Base-by-base conservation (phyloP, 2,888 invertebrate species). In the Maniola hyperantus region DNA sequence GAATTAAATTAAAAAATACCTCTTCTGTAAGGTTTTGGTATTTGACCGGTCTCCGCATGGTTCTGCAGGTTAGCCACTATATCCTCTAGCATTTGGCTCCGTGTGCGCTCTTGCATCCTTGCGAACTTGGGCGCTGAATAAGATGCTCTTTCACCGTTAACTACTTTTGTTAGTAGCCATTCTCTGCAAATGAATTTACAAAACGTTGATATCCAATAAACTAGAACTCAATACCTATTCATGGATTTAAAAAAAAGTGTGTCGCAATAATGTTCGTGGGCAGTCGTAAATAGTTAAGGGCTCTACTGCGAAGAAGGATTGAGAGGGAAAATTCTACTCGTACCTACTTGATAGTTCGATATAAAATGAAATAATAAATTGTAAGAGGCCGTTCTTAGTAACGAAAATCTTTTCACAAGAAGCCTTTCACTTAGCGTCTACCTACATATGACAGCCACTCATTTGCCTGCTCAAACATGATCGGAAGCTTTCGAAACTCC, bases 121-220 rank as follows among this genome's bases (percentile, higher is more conserved):
- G 98, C 98, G 81, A 98, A 98, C 87, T 98, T 98, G 0, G 98
- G 98, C 0, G 98, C 98, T 0, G 98, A 98, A 83, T 98, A 98
- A 68, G 97, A 97, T 36, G 98, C 98, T 71, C 98, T 93, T 87
- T 98, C 98, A 0, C 98, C 98, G 78, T 98, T 98, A 4, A 98
- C 98, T 73, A 98, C 97, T 89, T 98, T 98, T 11, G 98, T 98
- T 55, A 98, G 92, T 65, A 98, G 93, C 98, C 98, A 98, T 89
- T 98, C 98, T 55, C 94, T 94, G 46, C 1, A 39, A 39, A n/a
- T n/a, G n/a, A n/a, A n/a, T n/a, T n/a, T n/a, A n/a, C n/a, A n/a
- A n/a, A n/a, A n/a, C n/a, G n/a, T n/a, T n/a, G n/a, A n/a, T n/a
- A n/a, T n/a, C 26, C 26, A 26, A 26, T 26, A 26, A 26, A 26